Base-by-base conservation (phyloP, 2,113 vertebrate genomes). In the Poicephalus gulielmi region DNA sequence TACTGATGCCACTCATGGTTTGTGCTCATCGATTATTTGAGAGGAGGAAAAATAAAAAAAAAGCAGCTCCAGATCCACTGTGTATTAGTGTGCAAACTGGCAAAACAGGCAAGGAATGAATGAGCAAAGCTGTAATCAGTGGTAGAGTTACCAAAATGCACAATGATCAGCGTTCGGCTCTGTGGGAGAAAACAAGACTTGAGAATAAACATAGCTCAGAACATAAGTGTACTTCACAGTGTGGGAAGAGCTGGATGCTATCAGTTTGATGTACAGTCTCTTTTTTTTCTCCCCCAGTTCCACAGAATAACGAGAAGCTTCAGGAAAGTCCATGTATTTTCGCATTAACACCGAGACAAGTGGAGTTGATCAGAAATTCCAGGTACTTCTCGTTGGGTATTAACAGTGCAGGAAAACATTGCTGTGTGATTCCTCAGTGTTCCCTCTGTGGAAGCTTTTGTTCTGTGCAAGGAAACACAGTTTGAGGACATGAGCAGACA, bases 251-350 rank as follows among this genome's bases (percentile, higher is more conserved):
- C 39, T 59, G 14, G 15, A 23, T 43, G 4, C 13, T 43, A 27
- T 7, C 53, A 10, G 5, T n/a, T 41, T 88, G 70, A 87, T 89
- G 69, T 23, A 68, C 53, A 5, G 9, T 49, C 18, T 88, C 52
- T n/a, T 84, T 57, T 12, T 76, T 87, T 81, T 17, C 27, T 75
- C 73, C 43, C 95, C 63, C 96, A 99, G 99, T 99, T 94, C 98
- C 99, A 77, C 99, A 99, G 98, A 99, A 99, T 85, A 99, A 97
- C 5, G 99, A 99, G 97, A 99, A 99, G 97, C 98, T 99, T 50
- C 99, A 99, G 96, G 99, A 99, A 93, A 99, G 99, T 93, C 99
- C 99, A 0, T 99, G 99, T 89, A 98, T 99, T 96, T 99, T 99
- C 94, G 99, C 99, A 4, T 97, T 99, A 95, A 99, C 99, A 47